Evolutionary conservation across 2,113 vertebrate species (phyloP).

Genomic region (Caloenas nicobarica): DNA sequence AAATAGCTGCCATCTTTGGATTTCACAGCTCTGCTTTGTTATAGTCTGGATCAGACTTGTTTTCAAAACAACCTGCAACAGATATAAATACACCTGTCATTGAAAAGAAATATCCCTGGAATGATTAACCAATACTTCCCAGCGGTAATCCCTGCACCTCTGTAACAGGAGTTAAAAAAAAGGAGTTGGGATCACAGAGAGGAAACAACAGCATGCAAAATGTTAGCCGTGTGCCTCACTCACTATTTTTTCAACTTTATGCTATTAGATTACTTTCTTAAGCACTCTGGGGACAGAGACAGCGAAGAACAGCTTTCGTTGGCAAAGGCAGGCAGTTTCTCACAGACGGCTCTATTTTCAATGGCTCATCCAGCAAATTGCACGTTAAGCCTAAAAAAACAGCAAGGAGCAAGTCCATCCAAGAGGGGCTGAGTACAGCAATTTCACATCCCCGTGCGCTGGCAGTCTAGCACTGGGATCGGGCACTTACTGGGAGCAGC

Average conservation of each 20-base stretch:
- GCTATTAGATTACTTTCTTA: conserved; percentile 40
- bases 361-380: conserved; percentile 17
- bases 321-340: conserved; percentile 41
- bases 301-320: conserved; percentile 35
- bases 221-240: background rate
- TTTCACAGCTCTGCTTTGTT: background rate
- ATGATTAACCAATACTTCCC: background rate
- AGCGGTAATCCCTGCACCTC: background rate
- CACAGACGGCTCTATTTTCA: background rate
- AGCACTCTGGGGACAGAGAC: conserved; percentile 27
- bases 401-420: background rate
- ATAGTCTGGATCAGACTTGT: background rate
- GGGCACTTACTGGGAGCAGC: background rate
- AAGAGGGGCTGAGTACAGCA: rapidly evolving
- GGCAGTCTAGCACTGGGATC: background rate
- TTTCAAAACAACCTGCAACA: background rate
- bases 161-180: background rate
- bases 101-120: background rate
- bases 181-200: background rate
- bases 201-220: background rate
- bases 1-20: conserved; percentile 12
- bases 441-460: background rate
- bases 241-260: background rate
- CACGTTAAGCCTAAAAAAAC: background rate
- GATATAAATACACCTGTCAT: background rate